Conservation (phyloP, 1,140 invertebrate species). For the Neodiprion fabricii region DNA sequence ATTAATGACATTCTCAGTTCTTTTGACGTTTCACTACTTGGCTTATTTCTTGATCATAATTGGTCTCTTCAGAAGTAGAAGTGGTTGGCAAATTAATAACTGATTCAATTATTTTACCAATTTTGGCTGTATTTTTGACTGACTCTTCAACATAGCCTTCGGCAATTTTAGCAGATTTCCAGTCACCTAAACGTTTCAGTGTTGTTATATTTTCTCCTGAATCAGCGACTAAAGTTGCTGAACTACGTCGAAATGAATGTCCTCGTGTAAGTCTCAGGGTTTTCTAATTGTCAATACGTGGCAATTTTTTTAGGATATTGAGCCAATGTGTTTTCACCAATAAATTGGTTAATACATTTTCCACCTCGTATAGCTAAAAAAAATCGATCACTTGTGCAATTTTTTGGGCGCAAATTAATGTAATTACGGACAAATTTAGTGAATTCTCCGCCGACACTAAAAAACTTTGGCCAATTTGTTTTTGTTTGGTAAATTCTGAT, state of each 20-base stretch:
- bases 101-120: no score
- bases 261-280: constrained; percentile 27
- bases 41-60: no score
- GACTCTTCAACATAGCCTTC: constrained; percentile 19
- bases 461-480: constrained; percentile 14
- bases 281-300: constrained; percentile 24
- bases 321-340: constrained; percentile 26
- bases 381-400: constrained; percentile 15
- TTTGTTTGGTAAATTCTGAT: constrained; percentile 21
- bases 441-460: constrained; percentile 21
- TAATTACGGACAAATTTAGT: constrained; percentile 5
- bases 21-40: no score
- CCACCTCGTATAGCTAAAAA: constrained; percentile 26
- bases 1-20: no score
- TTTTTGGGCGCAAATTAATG: constrained; percentile 15
- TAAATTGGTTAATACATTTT: constrained; percentile 25
- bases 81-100: no score
- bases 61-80: no score
- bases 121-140: background rate
- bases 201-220: constrained; percentile 12
- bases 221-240: constrained; percentile 28
- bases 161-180: constrained; percentile 15
- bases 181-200: background rate
- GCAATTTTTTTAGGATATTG: constrained; percentile 17
- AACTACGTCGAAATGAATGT: constrained; percentile 27